A percentile compares a stretch with the other conserved stretches of the same genome.
These are phyloP conservation scores for Malacosoma neustria DNA, from an alignment of 2,888 invertebrate genomes.

Conservation along the genomic window DNA sequence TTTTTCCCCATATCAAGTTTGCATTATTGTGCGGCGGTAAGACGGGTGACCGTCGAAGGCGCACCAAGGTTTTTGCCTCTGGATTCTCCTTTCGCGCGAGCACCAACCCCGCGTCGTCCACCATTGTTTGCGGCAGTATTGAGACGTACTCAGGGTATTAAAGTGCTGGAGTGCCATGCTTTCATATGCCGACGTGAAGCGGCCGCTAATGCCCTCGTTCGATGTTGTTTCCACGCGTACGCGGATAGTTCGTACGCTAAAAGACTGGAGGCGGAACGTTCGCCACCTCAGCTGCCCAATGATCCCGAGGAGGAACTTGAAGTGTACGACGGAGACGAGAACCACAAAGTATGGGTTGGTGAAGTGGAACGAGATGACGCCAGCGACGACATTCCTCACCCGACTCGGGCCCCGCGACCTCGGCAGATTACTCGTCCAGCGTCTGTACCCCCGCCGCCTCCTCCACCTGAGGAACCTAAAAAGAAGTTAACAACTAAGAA, in stretches of 20 bases:
- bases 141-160: conserved; percentile 95
- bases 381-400: conserved; percentile 79
- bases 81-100: conserved; percentile 96
- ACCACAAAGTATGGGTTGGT: conserved; percentile 95
- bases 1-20: conserved; percentile 97
- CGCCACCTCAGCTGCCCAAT: conserved; percentile 50
- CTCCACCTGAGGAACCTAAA: conserved; percentile 79
- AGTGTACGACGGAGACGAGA: conserved; percentile 92
- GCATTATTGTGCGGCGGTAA: conserved; percentile 96
- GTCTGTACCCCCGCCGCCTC: conserved; percentile 89
- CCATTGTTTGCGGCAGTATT: conserved; percentile 98
- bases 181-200: conserved; percentile 98
- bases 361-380: conserved; percentile 84
- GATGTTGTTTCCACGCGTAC: conserved; percentile 98
- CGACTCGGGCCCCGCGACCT: conserved; percentile 80
- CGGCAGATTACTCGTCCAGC: conserved; percentile 87
- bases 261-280: conserved; percentile 80
- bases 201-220: conserved; percentile 97
- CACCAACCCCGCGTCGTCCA: conserved; percentile 94
- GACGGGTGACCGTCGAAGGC: conserved; percentile 85
- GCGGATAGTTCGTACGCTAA: conserved; percentile 96
- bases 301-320: conserved; percentile 84
- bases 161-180: conserved; percentile 98
- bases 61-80: conserved; percentile 93
- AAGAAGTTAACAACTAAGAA: conserved; percentile 73